These are phyloP conservation scores for Limnothrissa miodon DNA, from an alignment of 2,113 vertebrate genomes.

Conservation along the genomic window DNA sequence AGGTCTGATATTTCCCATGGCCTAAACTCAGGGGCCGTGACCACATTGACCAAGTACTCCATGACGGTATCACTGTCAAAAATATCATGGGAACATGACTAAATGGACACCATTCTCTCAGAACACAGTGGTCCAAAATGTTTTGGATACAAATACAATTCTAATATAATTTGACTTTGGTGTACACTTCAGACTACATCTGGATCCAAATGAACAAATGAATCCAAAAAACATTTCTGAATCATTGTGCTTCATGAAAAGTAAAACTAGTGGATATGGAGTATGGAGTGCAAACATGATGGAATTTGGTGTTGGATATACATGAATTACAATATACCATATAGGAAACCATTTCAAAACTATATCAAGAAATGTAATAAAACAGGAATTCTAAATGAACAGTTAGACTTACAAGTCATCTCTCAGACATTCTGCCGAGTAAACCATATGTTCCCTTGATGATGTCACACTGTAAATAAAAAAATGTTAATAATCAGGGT, in stretches of 20 bases:
- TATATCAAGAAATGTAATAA: no score
- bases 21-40: conserved; percentile 87
- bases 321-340: no score
- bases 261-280: no score
- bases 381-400: neutral
- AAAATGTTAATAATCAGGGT: conserved; percentile 13
- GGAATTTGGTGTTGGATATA: no score
- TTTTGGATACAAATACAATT: neutral
- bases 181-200: neutral
- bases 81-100: neutral
- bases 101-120: neutral
- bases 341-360: no score
- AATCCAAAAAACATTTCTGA: no score
- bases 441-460: conserved; percentile 83
- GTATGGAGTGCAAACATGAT: no score
- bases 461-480: conserved; percentile 76
- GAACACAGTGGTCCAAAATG: neutral
- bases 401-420: conserved; percentile 80
- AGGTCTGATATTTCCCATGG: conserved; percentile 84
- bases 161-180: neutral
- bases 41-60: conserved; percentile 88
- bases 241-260: no score
- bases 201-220: no score
- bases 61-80: conserved; percentile 79
- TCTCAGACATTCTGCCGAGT: conserved; percentile 81